phyloP scores from a whole-genome alignment of 1,140 invertebrate genomes.

The Halesus radiatus region DNA sequence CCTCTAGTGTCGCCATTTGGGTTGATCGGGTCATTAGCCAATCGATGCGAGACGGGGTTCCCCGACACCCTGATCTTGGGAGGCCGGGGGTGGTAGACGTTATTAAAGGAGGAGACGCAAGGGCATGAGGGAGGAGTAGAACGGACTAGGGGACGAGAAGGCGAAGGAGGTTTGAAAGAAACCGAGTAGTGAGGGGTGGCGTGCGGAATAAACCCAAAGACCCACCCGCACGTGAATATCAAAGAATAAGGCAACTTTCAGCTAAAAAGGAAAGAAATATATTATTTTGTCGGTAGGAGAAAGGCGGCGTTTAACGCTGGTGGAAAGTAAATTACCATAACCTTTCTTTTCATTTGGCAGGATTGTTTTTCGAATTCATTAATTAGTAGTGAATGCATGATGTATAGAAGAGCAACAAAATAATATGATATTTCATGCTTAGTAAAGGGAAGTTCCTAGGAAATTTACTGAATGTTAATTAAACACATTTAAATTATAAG shows the following conservation, averaged over 20 bases:
- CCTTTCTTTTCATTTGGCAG: background rate
- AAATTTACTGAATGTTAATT: background rate
- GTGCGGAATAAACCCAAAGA: background rate
- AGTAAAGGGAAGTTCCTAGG: too few species aligned
- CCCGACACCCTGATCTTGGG: constrained; percentile 23
- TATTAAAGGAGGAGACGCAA: background rate
- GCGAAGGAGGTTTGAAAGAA: background rate
- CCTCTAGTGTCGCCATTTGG: constrained; percentile 11
- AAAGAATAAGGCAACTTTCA: background rate
- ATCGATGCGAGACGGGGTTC: constrained; percentile 16
- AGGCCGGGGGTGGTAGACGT: too few species aligned
- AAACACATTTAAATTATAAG: background rate
- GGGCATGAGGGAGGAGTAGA: background rate
- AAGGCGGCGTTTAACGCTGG: background rate
- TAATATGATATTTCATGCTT: background rate
- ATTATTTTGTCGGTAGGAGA: background rate
- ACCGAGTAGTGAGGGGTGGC: background rate
- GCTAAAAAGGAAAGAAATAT: background rate
- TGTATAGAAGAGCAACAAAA: background rate
- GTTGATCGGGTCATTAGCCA: constrained; percentile 9
- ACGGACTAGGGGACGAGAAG: background rate
- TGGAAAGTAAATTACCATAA: background rate
- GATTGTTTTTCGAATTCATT: background rate
- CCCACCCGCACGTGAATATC: background rate
- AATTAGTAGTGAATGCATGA: background rate